Conservation (phyloP, 2,113 vertebrate species). For the Clarias magur region DNA sequence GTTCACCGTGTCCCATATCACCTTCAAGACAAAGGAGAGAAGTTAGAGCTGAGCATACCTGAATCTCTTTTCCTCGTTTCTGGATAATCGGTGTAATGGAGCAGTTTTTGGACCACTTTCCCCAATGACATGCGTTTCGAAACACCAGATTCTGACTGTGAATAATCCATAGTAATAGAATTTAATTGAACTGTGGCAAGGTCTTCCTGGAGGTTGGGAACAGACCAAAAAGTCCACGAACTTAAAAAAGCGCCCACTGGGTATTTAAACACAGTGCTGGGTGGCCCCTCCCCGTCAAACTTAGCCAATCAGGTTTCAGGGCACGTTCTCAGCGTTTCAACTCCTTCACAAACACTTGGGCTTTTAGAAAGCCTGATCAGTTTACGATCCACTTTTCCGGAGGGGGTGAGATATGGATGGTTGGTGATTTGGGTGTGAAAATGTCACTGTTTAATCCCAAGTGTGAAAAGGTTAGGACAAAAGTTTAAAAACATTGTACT, state of each 20-base stretch:
- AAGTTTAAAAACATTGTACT: not conserved
- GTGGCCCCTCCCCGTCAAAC: constrained; percentile 46
- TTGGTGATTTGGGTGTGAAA: not conserved
- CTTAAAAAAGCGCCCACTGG: fast-evolving
- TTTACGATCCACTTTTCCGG: not conserved
- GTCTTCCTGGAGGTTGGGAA: not conserved
- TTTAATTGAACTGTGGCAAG: not conserved
- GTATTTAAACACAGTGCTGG: not conserved
- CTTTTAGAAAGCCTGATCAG: not conserved
- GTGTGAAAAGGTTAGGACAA: constrained; percentile 9
- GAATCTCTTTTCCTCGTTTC: constrained; percentile 54
- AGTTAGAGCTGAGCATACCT: constrained; percentile 48
- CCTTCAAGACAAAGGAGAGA: not conserved
- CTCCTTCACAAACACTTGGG: not conserved
- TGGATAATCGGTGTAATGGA: constrained; percentile 60
- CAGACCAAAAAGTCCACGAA: not conserved
- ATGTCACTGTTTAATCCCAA: not conserved
- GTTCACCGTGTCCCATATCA: no score
- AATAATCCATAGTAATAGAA: constrained; percentile 22
- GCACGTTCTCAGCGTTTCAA: constrained; percentile 18
- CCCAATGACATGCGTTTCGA: constrained; percentile 70
- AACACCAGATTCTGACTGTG: constrained; percentile 55
- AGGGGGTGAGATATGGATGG: not conserved
- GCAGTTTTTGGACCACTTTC: constrained; percentile 68
- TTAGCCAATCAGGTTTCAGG: constrained; percentile 73